Evolutionary conservation across 2,797 vertebrate species (phyloP), one percentile per base, ranked within the genome.

Genomic region (Peromyscus nudipes): DNA sequence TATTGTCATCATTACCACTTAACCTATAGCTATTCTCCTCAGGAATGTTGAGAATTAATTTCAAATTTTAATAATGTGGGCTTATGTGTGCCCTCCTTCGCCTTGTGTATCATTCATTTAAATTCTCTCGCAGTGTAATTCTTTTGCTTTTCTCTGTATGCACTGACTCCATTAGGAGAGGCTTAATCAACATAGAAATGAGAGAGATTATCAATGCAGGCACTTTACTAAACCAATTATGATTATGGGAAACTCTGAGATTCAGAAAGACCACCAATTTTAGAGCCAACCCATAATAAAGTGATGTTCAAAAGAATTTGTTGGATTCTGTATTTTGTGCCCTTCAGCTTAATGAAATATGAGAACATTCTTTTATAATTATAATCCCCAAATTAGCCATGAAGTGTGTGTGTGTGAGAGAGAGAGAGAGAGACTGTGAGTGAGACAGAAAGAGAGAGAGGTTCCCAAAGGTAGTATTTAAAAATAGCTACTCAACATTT

Each of bases 141-240:
- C 81, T 98, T 98, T 97, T 92, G 95, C 98, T 97, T 89, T 91
- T 84, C 89, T 97, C 94, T 80, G 64, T 92, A 91, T 65, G 49
- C 96, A 94, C 52, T 94, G 91, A 97, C 97, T 96, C 97, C 97
- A 97, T 97, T 97, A 98, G 82, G 67, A 98, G 21, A 95, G 92
- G 91, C 96, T 98, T 98, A 98, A 98, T 98, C 97, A 98, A 97
- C 91, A 93, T 34, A 98, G 80, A 95, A 96, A 98, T 97, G 92
- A 97, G 65, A 95, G 17, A 98, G 79, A 97, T 97, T 96, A 98
- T 96, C 95, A 96, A 95, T 92, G 96, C 75, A 96, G 96, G 96
- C 97, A 94, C 91, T 98, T 96, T 97, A 97, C 94, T 98, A 97
- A 98, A 96, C 79, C 98, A 98, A 91, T 98, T 97, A 96, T 97